phyloP scores from a whole-genome alignment of 1,140 invertebrate genomes.

The Rhizoglyphus robini region DNA sequence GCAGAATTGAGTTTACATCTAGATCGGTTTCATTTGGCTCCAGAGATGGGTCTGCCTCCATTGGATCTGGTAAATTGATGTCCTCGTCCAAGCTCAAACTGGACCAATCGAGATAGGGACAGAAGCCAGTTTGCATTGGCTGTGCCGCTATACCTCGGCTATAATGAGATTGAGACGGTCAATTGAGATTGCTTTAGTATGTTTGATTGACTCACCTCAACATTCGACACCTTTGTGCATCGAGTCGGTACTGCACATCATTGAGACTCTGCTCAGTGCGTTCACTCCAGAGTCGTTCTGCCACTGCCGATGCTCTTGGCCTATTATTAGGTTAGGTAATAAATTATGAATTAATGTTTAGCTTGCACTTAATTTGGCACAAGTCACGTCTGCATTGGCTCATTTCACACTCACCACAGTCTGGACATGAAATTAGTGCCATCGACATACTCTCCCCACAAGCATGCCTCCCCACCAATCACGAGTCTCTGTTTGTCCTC shows the following conservation, averaged over 20 bases:
- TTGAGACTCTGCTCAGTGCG: slow-evolving; percentile 31
- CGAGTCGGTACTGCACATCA: slow-evolving; percentile 25
- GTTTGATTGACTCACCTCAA: not conserved
- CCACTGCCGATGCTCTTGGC: slow-evolving; percentile 61
- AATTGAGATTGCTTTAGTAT: slow-evolving; percentile 4
- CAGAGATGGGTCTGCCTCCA: too few relatives aligned
- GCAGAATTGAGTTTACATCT: too few relatives aligned
- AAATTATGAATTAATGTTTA: not conserved
- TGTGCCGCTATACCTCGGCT: slow-evolving; percentile 32
- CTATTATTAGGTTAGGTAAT: too few relatives aligned
- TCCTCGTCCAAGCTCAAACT: not conserved
- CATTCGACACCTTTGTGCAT: slow-evolving; percentile 30
- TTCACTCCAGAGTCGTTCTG: slow-evolving; percentile 64
- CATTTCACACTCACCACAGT: slow-evolving; percentile 21
- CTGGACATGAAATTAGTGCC: slow-evolving; percentile 26
- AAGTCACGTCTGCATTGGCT: not conserved
- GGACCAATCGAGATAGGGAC: slow-evolving; percentile 32
- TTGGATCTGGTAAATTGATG: not conserved
- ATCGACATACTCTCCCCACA: slow-evolving; percentile 36
- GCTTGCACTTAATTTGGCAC: not conserved
- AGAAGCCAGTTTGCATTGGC: slow-evolving; percentile 32
- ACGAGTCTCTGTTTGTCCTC: slow-evolving; percentile 14
- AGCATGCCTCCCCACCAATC: slow-evolving; percentile 33
- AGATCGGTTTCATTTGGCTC: too few relatives aligned
- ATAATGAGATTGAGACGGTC: slow-evolving; percentile 7